phyloP scores from a whole-genome alignment of 2,888 invertebrate species.

The Thumatha senex region DNA sequence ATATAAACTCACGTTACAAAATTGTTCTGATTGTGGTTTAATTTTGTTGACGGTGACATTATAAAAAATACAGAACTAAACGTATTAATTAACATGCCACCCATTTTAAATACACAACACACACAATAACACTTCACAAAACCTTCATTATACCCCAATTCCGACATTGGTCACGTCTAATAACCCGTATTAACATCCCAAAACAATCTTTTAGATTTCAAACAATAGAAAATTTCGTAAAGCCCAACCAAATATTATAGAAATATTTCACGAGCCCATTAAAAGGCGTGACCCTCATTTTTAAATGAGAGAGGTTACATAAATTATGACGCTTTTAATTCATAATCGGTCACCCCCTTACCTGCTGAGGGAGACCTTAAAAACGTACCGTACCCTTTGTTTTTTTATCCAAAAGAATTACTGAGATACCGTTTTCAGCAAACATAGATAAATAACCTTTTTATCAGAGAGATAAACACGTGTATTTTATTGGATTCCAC shows the following conservation, averaged over 20 bases:
- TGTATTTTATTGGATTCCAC: conserved; percentile 20
- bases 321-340: conserved; percentile 50
- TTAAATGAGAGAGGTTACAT: conserved; percentile 23
- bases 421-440: conserved; percentile 22
- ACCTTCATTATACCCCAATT: conserved; percentile 13
- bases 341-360: conserved; percentile 35
- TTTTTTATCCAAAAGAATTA: conserved; percentile 34
- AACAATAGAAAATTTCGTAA: conserved; percentile 21
- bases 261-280: conserved; percentile 8
- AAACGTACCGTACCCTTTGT: conserved; percentile 16
- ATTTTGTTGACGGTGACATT: too few species aligned
- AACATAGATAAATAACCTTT: conserved; percentile 14
- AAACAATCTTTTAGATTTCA: conserved; percentile 15
- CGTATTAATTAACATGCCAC: background rate
- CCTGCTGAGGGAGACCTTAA: conserved; percentile 25
- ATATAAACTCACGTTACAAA: too few species aligned
- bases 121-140: conserved; percentile 9
- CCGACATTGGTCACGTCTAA: conserved; percentile 24
- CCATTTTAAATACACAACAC: conserved; percentile 6
- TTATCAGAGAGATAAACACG: conserved; percentile 21
- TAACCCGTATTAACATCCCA: conserved; percentile 25
- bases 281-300: background rate
- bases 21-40: too few species aligned
- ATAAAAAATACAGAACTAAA: too few species aligned
- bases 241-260: conserved; percentile 14